Conservation (phyloP, 2,888 invertebrate genomes). For the Catocala fraxini region DNA sequence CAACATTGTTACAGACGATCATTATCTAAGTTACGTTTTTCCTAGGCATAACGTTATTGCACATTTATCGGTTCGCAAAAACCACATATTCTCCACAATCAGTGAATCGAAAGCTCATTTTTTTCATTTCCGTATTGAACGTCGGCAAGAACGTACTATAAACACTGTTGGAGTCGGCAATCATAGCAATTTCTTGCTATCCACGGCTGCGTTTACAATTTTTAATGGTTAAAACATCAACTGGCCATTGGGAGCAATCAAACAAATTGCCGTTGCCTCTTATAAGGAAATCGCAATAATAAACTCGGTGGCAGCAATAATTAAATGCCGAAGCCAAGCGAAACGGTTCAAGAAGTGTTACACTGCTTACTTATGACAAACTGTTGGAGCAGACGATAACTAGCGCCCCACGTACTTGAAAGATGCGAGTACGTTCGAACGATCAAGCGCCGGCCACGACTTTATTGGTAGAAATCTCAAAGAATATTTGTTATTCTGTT, state of each 20-base stretch:
- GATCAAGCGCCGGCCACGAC: too few species aligned
- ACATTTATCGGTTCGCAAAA: constrained; percentile 73
- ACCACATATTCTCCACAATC: constrained; percentile 64
- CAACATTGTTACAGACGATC: constrained; percentile 44
- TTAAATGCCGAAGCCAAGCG: constrained; percentile 80
- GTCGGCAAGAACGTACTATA: constrained; percentile 63
- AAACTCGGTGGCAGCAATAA: constrained; percentile 74
- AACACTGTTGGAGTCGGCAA: constrained; percentile 64
- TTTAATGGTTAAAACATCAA: constrained; percentile 80
- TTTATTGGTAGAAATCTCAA: too few species aligned
- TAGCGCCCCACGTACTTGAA: constrained; percentile 2
- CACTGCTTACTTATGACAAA: constrained; percentile 32
- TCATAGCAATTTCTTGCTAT: constrained; percentile 76
- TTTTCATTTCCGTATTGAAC: constrained; percentile 63
- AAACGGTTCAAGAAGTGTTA: constrained; percentile 62
- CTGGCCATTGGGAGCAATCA: constrained; percentile 79
- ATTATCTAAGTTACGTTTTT: constrained; percentile 53
- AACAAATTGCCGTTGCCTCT: constrained; percentile 79
- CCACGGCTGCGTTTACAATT: constrained; percentile 70
- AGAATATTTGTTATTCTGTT: too few species aligned
- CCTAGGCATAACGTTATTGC: constrained; percentile 53
- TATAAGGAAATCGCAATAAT: constrained; percentile 81
- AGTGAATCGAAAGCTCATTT: constrained; percentile 68
- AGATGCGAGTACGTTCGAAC: too few species aligned
- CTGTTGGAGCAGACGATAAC: constrained; percentile 12